phyloP scores from a whole-genome alignment of 2,888 invertebrate genomes.

The Epicampocera succincta region DNA sequence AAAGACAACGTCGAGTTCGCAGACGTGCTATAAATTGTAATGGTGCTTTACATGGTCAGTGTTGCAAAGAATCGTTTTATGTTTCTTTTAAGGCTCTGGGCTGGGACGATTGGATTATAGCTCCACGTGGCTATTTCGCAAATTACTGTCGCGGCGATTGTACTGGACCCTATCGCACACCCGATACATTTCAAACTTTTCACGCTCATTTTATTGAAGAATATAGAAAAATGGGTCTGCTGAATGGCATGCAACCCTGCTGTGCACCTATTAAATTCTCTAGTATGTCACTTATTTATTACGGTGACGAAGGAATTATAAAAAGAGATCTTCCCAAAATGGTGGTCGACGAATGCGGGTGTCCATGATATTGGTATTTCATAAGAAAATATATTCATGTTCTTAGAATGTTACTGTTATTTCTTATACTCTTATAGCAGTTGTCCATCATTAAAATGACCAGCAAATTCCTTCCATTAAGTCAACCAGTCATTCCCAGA shows the following conservation, averaged over 20 bases:
- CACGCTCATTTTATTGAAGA: constrained; percentile 96
- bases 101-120: constrained; percentile 97
- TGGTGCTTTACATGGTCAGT: constrained; percentile 85
- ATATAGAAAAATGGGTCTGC: constrained; percentile 88
- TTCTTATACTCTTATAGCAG: neutral
- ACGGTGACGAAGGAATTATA: constrained; percentile 92
- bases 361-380: constrained; percentile 85
- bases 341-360: constrained; percentile 97
- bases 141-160: constrained; percentile 97
- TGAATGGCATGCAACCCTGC: constrained; percentile 92
- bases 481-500: neutral
- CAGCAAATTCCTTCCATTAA: neutral
- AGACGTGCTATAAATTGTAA: constrained; percentile 93
- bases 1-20: constrained; percentile 87
- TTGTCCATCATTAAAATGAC: too few relatives aligned
- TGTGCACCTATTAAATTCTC: constrained; percentile 96
- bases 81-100: constrained; percentile 95
- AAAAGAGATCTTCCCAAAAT: constrained; percentile 97
- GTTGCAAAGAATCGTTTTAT: constrained; percentile 94
- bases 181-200: constrained; percentile 92
- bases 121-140: constrained; percentile 94
- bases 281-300: constrained; percentile 95
- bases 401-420: neutral
- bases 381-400: neutral
- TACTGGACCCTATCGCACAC: constrained; percentile 88